These are phyloP conservation scores for Parazoanthus darwini DNA, from an alignment of 92 coral and sea anemone species.

Conservation along the genomic window DNA sequence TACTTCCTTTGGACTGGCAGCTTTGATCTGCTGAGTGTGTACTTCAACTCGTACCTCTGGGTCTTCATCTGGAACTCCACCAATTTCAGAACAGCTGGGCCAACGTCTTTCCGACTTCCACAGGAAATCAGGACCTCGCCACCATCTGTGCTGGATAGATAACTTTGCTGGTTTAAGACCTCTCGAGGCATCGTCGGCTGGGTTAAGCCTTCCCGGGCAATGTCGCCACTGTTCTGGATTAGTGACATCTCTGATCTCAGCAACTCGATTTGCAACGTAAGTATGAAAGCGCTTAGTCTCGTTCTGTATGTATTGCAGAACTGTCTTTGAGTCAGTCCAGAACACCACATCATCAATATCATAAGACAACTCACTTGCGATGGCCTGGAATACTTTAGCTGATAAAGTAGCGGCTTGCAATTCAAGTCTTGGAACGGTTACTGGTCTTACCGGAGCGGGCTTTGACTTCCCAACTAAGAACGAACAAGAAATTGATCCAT, in stretches of 20 bases:
- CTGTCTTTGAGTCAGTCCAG: constrained; percentile 45
- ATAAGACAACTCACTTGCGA: constrained; percentile 40
- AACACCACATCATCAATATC: constrained; percentile 19
- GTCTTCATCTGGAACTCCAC: neutral
- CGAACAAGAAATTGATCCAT: constrained; percentile 40
- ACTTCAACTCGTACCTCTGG: constrained; percentile 7
- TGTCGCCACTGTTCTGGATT: constrained; percentile 40
- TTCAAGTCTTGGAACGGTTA: constrained; percentile 56
- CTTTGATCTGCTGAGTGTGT: too few species aligned
- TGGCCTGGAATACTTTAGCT: constrained; percentile 14
- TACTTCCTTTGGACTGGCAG: too few species aligned
- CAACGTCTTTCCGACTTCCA: constrained; percentile 35
- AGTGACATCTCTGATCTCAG: constrained; percentile 19
- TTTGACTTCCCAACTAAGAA: constrained; percentile 53
- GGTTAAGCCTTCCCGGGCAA: constrained; percentile 10
- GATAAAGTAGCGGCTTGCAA: constrained; percentile 48
- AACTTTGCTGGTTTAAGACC: constrained; percentile 34
- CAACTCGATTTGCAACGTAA: constrained; percentile 30
- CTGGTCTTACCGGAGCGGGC: constrained; percentile 48
- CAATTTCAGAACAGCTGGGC: neutral
- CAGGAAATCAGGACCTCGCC: constrained; percentile 29
- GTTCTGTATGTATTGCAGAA: constrained; percentile 33
- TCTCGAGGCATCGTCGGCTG: constrained; percentile 39
- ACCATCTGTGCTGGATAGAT: constrained; percentile 21
- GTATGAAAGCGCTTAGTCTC: constrained; percentile 37